Conservation (phyloP, 37 sponge, comb jelly and placozoan genomes). For the Halichondria panicea region DNA sequence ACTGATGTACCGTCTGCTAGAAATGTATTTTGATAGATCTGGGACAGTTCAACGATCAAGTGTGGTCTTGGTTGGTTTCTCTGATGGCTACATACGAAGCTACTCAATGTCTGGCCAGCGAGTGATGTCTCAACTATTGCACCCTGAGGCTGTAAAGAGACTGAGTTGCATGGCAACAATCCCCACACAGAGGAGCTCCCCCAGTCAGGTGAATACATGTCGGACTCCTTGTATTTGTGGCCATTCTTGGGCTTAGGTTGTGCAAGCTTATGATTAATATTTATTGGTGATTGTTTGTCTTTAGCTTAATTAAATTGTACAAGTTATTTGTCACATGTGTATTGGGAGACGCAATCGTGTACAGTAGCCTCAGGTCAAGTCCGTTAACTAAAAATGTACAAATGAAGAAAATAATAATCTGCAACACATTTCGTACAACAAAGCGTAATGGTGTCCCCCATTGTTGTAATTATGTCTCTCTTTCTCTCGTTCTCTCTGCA, state of each 20-base stretch:
- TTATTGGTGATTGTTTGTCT: no score
- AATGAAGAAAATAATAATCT: not conserved
- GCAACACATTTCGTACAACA: not conserved
- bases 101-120: conserved; percentile 52
- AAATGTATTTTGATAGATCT: not conserved
- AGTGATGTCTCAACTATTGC: conserved; percentile 42
- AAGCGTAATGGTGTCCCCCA: no score
- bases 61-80: conserved; percentile 69
- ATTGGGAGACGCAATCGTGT: no score
- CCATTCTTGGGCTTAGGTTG: no score
- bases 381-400: no score
- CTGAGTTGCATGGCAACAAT: conserved; percentile 25
- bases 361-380: no score
- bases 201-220: not conserved
- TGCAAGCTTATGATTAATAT: no score
- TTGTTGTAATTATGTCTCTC: not conserved
- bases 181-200: not conserved
- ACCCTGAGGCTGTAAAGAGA: conserved; percentile 46
- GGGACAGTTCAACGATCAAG: conserved; percentile 14
- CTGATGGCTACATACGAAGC: conserved; percentile 69
- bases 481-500: conserved; percentile 9
- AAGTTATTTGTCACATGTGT: no score
- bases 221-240: no score
- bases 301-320: no score
- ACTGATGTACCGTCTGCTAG: not conserved